Evolutionary conservation across 2,888 invertebrate species (phyloP).

Genomic region (Megastigmus dorsalis): DNA sequence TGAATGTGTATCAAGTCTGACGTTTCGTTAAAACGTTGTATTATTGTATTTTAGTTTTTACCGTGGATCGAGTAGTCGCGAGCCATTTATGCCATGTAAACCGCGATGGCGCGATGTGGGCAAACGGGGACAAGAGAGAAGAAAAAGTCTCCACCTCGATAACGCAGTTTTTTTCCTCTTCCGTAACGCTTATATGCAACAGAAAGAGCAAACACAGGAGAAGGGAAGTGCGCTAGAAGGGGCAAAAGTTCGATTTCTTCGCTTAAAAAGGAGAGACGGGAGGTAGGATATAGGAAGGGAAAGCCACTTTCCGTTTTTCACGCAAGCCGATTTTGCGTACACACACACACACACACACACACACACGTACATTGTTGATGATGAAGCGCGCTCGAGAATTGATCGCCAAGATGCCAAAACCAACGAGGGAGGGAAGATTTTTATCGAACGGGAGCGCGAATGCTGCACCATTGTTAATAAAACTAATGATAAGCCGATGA

Average conservation of each 20-base stretch:
- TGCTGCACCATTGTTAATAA: too few relatives aligned
- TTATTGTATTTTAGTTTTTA: constrained; percentile 9
- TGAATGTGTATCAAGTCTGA: not conserved
- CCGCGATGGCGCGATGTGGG: too few relatives aligned
- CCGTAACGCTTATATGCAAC: not conserved
- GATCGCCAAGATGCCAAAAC: constrained; percentile 26
- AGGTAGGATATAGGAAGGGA: too few relatives aligned
- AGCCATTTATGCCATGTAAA: too few relatives aligned
- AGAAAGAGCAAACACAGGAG: not conserved
- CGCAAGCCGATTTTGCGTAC: too few relatives aligned
- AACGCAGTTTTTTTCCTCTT: constrained; percentile 30
- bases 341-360: too few relatives aligned
- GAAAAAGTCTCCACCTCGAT: not conserved
- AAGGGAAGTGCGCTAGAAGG: not conserved
- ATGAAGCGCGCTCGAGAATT: not conserved
- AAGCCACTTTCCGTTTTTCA: too few relatives aligned
- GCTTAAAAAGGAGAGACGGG: too few relatives aligned
- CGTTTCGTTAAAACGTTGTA: constrained; percentile 16
- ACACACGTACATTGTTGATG: too few relatives aligned
- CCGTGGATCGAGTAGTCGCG: too few relatives aligned
- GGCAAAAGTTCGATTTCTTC: constrained; percentile 8
- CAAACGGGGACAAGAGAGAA: too few relatives aligned
- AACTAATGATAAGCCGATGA: too few relatives aligned
- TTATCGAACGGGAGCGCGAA: not conserved
- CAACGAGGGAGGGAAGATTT: not conserved